Conservation (phyloP, 2,113 vertebrate genomes). For the Heterocephalus glaber region DNA sequence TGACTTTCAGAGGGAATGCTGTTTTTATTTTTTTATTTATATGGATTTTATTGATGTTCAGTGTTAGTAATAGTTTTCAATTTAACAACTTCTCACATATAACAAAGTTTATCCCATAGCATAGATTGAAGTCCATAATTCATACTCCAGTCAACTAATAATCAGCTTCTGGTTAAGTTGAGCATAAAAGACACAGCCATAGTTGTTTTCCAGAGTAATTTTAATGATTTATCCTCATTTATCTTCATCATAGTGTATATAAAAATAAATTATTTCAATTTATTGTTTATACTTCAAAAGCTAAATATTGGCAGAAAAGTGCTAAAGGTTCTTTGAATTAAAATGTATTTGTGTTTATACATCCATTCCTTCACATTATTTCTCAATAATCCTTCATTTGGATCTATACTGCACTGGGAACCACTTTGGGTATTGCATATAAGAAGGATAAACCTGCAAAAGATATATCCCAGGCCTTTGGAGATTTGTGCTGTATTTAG, state of each 20-base stretch:
- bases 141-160: background rate
- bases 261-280: background rate
- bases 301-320: background rate
- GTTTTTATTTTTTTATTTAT: conserved; percentile 30
- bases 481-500: background rate
- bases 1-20: background rate
- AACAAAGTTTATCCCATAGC: conserved; percentile 14
- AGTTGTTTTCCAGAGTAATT: background rate
- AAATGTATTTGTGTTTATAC: background rate
- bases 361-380: background rate
- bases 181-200: background rate
- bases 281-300: background rate
- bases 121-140: background rate
- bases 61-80: background rate
- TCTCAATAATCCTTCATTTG: background rate
- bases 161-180: background rate
- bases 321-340: background rate
- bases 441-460: background rate
- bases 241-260: background rate
- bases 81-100: background rate
- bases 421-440: accelerated
- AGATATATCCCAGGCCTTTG: background rate
- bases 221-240: conserved; percentile 5
- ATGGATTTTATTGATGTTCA: background rate
- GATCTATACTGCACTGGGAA: background rate